Evolutionary conservation across 1,140 invertebrate genomes (phyloP).

Genomic region (Calephelis nemesis): DNA sequence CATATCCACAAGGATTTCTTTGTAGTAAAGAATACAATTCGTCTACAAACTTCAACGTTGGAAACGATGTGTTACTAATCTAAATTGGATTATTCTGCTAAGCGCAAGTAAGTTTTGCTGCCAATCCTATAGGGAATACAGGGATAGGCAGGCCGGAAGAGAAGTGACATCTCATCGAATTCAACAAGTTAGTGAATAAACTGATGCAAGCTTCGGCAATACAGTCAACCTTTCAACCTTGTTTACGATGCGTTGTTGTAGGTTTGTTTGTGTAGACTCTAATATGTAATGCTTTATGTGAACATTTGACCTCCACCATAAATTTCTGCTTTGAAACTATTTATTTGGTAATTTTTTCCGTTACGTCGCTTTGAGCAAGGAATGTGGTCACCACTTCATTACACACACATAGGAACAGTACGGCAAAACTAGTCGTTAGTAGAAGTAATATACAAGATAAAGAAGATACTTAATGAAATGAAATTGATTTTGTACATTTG

Average conservation of each 20-base stretch:
- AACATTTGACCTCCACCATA: slow-evolving; percentile 30
- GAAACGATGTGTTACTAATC: too few relatives aligned
- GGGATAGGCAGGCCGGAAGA: too few relatives aligned
- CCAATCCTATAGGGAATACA: too few relatives aligned
- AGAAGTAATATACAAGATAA: slow-evolving; percentile 9
- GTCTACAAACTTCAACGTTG: too few relatives aligned
- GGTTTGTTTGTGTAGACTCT: neutral
- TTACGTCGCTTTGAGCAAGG: slow-evolving; percentile 28
- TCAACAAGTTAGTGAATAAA: too few relatives aligned
- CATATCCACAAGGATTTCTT: too few relatives aligned
- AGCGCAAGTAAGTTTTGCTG: too few relatives aligned
- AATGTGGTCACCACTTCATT: slow-evolving; percentile 25
- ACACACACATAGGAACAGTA: slow-evolving; percentile 1
- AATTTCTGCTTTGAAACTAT: slow-evolving; percentile 30
- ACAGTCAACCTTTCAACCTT: too few relatives aligned
- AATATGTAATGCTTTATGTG: slow-evolving; percentile 28
- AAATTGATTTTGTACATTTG: slow-evolving; percentile 1
- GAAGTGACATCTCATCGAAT: too few relatives aligned
- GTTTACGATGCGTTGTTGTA: neutral
- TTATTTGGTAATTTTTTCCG: slow-evolving; percentile 34
- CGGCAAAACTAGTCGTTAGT: slow-evolving; percentile 1
- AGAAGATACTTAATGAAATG: slow-evolving; percentile 4
- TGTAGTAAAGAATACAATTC: too few relatives aligned
- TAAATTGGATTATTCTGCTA: too few relatives aligned
- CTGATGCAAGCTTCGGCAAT: too few relatives aligned